Percentiles rank a stretch among this genome's conserved stretches.
Evolutionary conservation across 2,797 vertebrate genomes (phyloP).

Genomic region (Oceanodroma leucorhoa): DNA sequence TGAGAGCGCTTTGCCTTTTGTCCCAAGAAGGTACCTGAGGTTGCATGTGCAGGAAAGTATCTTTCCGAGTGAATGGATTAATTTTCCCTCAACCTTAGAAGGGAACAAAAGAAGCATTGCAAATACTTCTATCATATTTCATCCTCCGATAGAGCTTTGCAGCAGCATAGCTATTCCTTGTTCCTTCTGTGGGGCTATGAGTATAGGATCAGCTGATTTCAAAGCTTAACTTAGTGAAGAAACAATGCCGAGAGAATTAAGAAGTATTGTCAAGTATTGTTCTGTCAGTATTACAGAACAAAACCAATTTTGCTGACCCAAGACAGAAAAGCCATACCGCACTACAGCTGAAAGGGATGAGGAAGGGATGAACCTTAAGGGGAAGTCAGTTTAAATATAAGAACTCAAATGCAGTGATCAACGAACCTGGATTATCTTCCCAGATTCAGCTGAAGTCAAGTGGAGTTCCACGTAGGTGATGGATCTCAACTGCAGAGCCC

Average conservation of each 20-base stretch:
- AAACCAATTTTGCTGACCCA: neutral
- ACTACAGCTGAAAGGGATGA: neutral
- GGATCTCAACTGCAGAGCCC: neutral
- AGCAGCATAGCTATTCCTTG: neutral
- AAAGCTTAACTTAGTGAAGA: neutral
- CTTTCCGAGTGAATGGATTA: neutral
- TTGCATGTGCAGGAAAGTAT: neutral
- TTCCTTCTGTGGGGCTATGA: neutral
- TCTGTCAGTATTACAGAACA: neutral
- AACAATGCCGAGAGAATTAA: neutral
- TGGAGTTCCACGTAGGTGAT: neutral
- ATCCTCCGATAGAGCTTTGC: neutral
- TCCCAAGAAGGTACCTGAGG: neutral
- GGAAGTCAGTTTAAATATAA: neutral
- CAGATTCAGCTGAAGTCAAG: neutral
- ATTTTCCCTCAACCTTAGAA: neutral
- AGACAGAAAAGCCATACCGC: neutral
- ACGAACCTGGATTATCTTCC: neutral
- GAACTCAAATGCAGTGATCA: neutral
- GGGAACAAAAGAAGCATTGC: neutral
- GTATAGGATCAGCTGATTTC: neutral
- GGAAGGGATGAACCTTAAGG: neutral
- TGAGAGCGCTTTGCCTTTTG: neutral
- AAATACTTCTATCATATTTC: neutral
- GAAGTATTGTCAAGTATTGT: neutral